Evolutionary conservation across 2,797 vertebrate species (phyloP).

Genomic region (Spinus olivaceus): DNA sequence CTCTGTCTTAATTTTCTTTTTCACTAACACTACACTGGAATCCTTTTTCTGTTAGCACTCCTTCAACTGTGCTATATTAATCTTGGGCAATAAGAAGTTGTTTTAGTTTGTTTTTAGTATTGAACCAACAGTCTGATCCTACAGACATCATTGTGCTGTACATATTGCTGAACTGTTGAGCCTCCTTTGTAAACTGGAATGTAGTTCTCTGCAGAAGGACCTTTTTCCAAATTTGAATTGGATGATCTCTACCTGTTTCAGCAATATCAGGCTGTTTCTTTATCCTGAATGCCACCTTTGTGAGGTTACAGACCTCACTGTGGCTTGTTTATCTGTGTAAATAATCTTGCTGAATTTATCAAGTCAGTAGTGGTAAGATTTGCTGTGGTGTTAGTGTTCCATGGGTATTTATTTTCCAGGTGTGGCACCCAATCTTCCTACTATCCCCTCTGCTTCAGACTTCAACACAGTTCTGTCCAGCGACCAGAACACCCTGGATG

Average conservation of each 20-base stretch:
- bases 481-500: conserved; percentile 96
- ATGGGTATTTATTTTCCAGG: conserved; percentile 71
- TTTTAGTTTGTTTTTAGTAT: background rate
- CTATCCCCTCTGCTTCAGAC: conserved; percentile 96
- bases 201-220: background rate
- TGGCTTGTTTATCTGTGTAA: background rate
- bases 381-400: conserved; percentile 40
- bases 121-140: background rate
- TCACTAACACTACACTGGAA: background rate
- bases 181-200: background rate
- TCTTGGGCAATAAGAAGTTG: background rate
- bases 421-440: conserved; percentile 88
- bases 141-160: background rate
- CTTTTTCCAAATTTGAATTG: background rate
- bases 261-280: background rate
- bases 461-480: conserved; percentile 96
- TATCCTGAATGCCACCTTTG: background rate
- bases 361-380: background rate
- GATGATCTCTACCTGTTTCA: background rate
- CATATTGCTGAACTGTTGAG: background rate
- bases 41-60: background rate
- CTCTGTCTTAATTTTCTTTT: background rate
- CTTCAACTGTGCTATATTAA: background rate
- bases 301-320: background rate
- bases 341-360: background rate